A percentile compares a stretch with the other conserved stretches of the same genome.
phyloP scores from a whole-genome alignment of 2,113 vertebrate genomes.

The Paraplagusia blochii region DNA sequence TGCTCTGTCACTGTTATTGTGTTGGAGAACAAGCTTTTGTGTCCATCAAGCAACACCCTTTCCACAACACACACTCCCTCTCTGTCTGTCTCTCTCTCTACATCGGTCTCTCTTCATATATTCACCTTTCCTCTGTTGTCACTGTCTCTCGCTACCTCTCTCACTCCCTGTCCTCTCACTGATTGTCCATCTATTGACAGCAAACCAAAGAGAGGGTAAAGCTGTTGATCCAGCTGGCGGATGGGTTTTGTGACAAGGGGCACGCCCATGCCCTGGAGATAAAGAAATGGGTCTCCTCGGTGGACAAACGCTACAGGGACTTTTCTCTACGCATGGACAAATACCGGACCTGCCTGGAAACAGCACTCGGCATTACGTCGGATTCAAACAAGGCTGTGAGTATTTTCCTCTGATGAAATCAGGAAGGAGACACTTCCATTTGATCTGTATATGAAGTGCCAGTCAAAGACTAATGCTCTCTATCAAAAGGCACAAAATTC shows the following conservation, averaged over 20 bases:
- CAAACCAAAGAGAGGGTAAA: constrained; percentile 99
- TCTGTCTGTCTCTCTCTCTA: neutral
- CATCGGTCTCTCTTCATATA: constrained; percentile 5
- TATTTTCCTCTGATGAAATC: no score
- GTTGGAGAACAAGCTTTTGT: constrained; percentile 60
- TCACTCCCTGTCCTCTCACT: constrained; percentile 33
- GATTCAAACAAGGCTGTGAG: constrained; percentile 98
- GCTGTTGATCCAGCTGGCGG: constrained; percentile 98
- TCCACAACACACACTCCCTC: constrained; percentile 41
- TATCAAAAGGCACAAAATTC: neutral
- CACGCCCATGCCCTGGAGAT: constrained; percentile 98
- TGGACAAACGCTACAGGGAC: constrained; percentile 98
- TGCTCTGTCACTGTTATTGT: constrained; percentile 68
- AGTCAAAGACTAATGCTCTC: neutral
- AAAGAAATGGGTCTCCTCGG: constrained; percentile 97
- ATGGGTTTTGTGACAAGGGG: constrained; percentile 99
- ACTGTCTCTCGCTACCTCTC: constrained; percentile 24
- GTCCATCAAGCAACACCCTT: constrained; percentile 50
- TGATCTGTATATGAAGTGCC: neutral
- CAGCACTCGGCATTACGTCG: constrained; percentile 94
- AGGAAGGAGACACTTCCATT: no score
- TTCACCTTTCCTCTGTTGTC: constrained; percentile 50
- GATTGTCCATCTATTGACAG: constrained; percentile 73
- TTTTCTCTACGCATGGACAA: constrained; percentile 99
- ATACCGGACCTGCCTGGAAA: constrained; percentile 94